phyloP scores from a whole-genome alignment of 2,113 vertebrate species.

The Prinia subflava region DNA sequence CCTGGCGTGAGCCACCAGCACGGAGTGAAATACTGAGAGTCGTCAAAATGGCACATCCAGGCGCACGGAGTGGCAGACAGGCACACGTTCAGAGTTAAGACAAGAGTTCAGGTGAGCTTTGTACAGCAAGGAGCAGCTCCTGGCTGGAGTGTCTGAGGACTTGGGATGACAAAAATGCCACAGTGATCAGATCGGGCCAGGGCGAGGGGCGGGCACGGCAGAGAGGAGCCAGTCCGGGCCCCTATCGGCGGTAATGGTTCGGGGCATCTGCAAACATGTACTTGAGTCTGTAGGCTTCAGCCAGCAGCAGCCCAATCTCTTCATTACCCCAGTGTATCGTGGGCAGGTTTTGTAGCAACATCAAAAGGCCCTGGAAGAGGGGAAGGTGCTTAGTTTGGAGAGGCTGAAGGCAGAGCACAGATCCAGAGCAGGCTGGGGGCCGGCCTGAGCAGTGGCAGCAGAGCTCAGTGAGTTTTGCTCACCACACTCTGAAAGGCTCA shows the following conservation, averaged over 20 bases:
- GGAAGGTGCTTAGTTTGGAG: neutral
- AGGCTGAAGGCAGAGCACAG: neutral
- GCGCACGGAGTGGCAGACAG: constrained; percentile 60
- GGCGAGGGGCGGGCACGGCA: neutral
- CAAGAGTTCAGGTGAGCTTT: constrained; percentile 65
- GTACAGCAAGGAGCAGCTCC: constrained; percentile 70
- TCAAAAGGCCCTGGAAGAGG: constrained; percentile 87
- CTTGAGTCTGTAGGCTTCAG: constrained; percentile 97
- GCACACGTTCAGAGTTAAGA: constrained; percentile 67
- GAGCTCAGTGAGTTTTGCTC: accelerated
- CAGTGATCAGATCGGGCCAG: constrained; percentile 70
- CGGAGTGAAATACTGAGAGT: constrained; percentile 20
- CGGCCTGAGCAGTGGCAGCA: neutral
- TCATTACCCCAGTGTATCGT: constrained; percentile 99
- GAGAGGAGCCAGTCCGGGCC: constrained; percentile 22
- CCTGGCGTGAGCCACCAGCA: neutral
- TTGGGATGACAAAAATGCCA: constrained; percentile 62
- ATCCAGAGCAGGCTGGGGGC: neutral
- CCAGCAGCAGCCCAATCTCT: constrained; percentile 94
- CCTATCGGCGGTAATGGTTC: constrained; percentile 96
- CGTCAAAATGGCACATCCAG: constrained; percentile 53
- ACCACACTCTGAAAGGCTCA: neutral
- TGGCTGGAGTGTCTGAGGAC: constrained; percentile 36
- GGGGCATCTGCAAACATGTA: constrained; percentile 98
- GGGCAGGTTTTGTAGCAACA: constrained; percentile 97